Base-by-base conservation (phyloP, 2,113 vertebrate genomes). In the Zootoca vivipara region DNA sequence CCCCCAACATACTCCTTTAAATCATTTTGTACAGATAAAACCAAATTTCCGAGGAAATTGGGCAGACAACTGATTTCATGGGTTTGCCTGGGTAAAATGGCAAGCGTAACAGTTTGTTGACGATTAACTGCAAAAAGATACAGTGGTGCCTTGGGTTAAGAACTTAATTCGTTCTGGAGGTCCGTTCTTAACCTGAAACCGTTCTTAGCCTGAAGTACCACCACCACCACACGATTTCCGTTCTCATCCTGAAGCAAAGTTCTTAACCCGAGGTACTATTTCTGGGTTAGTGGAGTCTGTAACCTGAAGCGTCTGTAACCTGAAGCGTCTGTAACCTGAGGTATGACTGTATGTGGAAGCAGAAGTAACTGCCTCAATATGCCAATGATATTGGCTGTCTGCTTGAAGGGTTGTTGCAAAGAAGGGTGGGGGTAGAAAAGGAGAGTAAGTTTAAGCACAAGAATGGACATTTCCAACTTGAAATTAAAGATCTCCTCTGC, bases 1-100 rank as follows among this genome's bases (percentile, higher is more conserved):
- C 46, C 42, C 46, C 46, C 46, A 46, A 46, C 9, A 20, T 92
- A 35, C 83, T 90, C 78, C 35, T 94, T 83, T 85, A 89, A 65
- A 12, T 83, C 24, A 5, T 84, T 83, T 92, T 94, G 58, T 84
- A 83, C 33, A 88, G 91, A 90, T 91, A 93, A 85, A 74, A 26
- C 2, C 87, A 93, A 91, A 38, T 22, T 93, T 13, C 10, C 58
- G 91, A 82, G 46, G 82, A 89, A 91, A 94, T 93, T 40, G 93
- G 78, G 89, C 82, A 93, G 87, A 93, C 74, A 93, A 93, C 35
- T 24, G 89, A 96, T 97, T 96, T 96, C 91, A 95, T 92, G 89
- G 85, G 13, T 79, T 94, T 87, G 88, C 92, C 89, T 95, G 86
- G 85, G 85, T 73, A 89, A 93, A 95, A 95, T 92, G 91, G 35